Base-by-base conservation (phyloP, 2,113 vertebrate species). In the Oncorhynchus nerka region DNA sequence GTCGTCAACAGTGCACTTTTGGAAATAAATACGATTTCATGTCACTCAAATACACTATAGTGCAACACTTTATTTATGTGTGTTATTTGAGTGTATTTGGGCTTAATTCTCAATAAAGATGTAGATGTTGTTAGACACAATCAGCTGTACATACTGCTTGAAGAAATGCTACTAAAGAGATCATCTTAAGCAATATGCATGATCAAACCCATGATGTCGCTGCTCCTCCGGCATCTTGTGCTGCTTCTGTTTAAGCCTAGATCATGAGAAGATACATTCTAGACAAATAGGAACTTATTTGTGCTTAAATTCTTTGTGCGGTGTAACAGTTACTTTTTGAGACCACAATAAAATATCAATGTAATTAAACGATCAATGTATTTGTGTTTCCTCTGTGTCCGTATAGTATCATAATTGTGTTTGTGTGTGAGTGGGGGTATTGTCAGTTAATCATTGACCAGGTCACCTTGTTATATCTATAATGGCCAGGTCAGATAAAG, bases 101-200 rank as follows among this genome's bases (percentile, higher is more conserved):
- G 55, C 59, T 16, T 8, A 7, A 28, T 48, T 68, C 61, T 71
- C 57, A 16, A 68, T 12, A 59, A 76, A 81, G 74, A 78, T 83
- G 73, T 87, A 87, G 82, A 86, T 76, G 79, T 85, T 48, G 32
- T 85, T 83, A 82, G 72, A 24, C 74, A 77, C 68, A 77, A n/a
- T 82, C 84, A 83, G 89, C 88, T 92, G 87, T 89, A 88, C 57
- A 88, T 90, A 84, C 70, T 81, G 92, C 87, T 88, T 90, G 68
- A 39, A 85, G 22, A 76, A 71, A 75, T 72, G 79, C 83, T 75
- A 82, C 24, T 68, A 64, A 64, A 77, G 76, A 76, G 16, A 19
- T 62, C 30, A 71, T 75, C 34, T 66, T 45, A 62, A 85, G 68
- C 22, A 68, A 39, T n/a, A 34, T 84, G 92, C 92, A 93, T 92